A percentile compares a stretch with the other conserved stretches of the same genome.
Conservation (phyloP, 2,113 vertebrate species). For the Lepus europaeus region DNA sequence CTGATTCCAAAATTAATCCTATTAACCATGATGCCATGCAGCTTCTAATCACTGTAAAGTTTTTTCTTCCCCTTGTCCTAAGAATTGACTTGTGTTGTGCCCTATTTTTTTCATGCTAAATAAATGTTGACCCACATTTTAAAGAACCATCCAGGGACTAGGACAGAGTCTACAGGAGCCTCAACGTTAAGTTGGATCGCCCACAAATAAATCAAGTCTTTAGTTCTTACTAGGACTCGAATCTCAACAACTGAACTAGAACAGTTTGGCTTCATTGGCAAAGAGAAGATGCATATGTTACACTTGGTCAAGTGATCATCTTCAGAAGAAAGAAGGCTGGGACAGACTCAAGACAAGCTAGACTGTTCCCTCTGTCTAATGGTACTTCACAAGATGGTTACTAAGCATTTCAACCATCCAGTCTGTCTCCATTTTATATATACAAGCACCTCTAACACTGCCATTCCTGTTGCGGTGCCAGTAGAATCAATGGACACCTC, state of each 20-base stretch:
- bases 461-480: background rate
- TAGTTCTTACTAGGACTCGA: background rate
- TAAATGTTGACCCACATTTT: background rate
- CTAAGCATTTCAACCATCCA: too few relatives aligned
- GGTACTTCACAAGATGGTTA: background rate
- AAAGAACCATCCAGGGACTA: constrained; percentile 4
- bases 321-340: background rate
- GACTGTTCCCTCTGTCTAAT: background rate
- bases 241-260: background rate
- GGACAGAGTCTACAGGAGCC: background rate
- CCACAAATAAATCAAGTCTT: background rate
- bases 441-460: background rate
- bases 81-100: background rate
- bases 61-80: constrained; percentile 6
- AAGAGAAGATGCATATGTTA: background rate
- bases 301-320: background rate
- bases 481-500: background rate
- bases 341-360: background rate
- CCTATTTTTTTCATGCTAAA: constrained; percentile 11
- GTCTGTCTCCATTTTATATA: too few relatives aligned
- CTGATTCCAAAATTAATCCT: background rate
- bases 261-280: background rate
- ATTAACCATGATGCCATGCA: background rate
- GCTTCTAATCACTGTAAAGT: background rate
- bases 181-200: background rate